Conservation (phyloP, 2,113 vertebrate species). For the Lota lota region DNA sequence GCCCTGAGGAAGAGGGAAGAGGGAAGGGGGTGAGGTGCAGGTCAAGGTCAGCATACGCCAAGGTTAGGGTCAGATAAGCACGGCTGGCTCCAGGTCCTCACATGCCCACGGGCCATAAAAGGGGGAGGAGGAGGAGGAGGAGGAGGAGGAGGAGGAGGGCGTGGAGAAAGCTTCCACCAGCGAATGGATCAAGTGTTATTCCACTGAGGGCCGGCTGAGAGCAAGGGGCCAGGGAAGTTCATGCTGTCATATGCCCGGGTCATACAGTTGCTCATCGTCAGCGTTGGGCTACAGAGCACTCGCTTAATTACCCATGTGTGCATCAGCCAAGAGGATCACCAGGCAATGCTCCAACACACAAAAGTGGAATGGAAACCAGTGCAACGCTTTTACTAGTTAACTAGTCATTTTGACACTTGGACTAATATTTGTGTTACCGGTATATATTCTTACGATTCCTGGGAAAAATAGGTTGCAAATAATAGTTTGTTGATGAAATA, state of each 20-base stretch:
- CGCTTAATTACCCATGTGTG: slow-evolving; percentile 35
- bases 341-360: too few species aligned
- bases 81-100: slow-evolving; percentile 69
- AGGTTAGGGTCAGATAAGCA: slow-evolving; percentile 83
- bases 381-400: too few species aligned
- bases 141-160: slow-evolving; percentile 56
- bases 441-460: too few species aligned
- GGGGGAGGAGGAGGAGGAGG: slow-evolving; percentile 37
- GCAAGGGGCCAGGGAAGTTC: slow-evolving; percentile 51
- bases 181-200: slow-evolving; percentile 75
- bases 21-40: slow-evolving; percentile 69
- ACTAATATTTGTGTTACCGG: too few species aligned
- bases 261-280: slow-evolving; percentile 36
- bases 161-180: slow-evolving; percentile 51
- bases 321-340: background rate
- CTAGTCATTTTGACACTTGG: too few species aligned
- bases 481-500: too few species aligned
- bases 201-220: slow-evolving; percentile 58
- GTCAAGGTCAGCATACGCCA: slow-evolving; percentile 72
- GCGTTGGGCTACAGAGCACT: slow-evolving; percentile 24
- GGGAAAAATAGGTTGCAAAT: too few species aligned
- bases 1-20: slow-evolving; percentile 67
- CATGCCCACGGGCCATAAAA: slow-evolving; percentile 70
- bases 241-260: slow-evolving; percentile 55
- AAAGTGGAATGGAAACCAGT: too few species aligned